These are phyloP conservation scores for Carlito syrichta DNA, from an alignment of 2,113 vertebrate species.

Conservation along the genomic window DNA sequence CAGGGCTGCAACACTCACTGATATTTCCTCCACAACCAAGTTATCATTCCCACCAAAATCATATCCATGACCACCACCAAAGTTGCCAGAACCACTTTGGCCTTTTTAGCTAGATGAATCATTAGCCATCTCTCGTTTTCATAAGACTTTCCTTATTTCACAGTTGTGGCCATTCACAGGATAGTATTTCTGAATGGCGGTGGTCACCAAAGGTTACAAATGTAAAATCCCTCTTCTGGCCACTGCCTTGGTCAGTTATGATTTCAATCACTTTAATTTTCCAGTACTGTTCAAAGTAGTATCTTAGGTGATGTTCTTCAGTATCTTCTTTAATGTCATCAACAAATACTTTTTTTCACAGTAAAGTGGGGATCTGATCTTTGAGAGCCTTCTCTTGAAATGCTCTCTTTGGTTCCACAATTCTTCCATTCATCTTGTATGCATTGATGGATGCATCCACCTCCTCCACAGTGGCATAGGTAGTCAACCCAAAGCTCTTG, in stretches of 20 bases:
- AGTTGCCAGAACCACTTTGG: background rate
- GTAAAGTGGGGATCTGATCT: background rate
- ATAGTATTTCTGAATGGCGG: background rate
- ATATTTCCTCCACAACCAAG: background rate
- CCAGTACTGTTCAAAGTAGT: background rate
- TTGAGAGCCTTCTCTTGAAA: background rate
- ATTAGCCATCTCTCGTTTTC: background rate
- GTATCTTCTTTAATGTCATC: background rate
- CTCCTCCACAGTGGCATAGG: background rate
- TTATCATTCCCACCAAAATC: background rate
- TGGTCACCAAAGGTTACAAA: background rate
- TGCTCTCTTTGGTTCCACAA: background rate
- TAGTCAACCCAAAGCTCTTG: background rate
- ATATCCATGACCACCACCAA: background rate
- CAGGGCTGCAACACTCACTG: background rate
- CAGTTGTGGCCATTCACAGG: background rate
- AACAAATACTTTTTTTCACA: background rate
- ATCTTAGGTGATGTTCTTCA: background rate
- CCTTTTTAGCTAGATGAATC: background rate
- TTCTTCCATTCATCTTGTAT: background rate
- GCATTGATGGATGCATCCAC: background rate
- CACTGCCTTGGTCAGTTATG: background rate
- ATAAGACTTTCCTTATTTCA: background rate
- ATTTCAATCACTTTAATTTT: background rate
- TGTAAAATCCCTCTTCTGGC: background rate